Evolutionary conservation across 2,888 invertebrate species (phyloP).

Genomic region (Metacarcinus magister): DNA sequence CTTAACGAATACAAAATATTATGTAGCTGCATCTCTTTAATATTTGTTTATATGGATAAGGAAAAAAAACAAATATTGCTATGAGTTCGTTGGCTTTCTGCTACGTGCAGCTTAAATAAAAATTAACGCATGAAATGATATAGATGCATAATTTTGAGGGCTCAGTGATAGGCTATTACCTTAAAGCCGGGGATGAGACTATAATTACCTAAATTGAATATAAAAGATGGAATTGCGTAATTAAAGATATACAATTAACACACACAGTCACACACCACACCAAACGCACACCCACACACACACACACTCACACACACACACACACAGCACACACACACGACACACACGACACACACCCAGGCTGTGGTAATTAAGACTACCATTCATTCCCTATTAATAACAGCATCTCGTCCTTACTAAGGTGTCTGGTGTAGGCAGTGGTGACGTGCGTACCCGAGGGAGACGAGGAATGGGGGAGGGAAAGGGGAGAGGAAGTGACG

Average conservation of each 20-base stretch:
- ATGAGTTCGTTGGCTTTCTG: not conserved
- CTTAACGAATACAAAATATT: not conserved
- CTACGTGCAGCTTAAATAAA: not conserved
- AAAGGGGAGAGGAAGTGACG: not conserved
- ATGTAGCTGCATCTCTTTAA: not conserved
- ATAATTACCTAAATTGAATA: not conserved
- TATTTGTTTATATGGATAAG: not conserved
- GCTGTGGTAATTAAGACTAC: not conserved
- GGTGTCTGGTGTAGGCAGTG: not conserved
- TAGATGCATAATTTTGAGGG: not conserved
- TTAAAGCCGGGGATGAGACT: not conserved
- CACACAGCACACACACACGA: slow-evolving; percentile 1
- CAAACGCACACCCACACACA: not conserved
- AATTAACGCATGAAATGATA: not conserved
- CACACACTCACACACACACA: not conserved
- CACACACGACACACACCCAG: slow-evolving; percentile 3
- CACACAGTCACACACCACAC: not conserved
- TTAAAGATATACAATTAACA: not conserved
- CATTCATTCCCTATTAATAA: not conserved
- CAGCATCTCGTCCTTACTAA: not conserved
- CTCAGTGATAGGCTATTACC: not conserved
- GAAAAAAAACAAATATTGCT: not conserved
- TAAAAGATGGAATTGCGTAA: not conserved
- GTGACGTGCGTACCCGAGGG: not conserved
- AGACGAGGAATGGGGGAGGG: no score